Conservation (phyloP, 2,888 invertebrate genomes). For the Kryphioiulus occultus region DNA sequence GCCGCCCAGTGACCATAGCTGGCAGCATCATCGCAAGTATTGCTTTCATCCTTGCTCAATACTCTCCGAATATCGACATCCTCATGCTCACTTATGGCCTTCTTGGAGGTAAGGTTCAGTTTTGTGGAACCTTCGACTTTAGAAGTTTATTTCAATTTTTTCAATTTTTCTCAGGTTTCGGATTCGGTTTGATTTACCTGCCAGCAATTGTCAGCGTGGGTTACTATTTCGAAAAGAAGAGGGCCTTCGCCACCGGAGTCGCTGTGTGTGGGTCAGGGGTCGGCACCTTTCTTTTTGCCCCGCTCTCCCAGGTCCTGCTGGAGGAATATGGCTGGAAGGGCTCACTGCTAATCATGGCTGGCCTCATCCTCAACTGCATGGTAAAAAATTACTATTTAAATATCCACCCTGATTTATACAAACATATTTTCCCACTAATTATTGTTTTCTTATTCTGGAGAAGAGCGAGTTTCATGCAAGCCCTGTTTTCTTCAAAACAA, state of each 20-base stretch:
- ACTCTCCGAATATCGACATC: conserved; percentile 63
- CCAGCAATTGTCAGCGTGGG: conserved; percentile 97
- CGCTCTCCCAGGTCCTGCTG: conserved; percentile 81
- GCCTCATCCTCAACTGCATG: conserved; percentile 88
- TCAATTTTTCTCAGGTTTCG: conserved; percentile 73
- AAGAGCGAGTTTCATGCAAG: no score
- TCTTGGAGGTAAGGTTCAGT: conserved; percentile 63
- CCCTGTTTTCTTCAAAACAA: no score
- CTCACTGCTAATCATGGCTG: conserved; percentile 89
- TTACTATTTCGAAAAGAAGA: conserved; percentile 95
- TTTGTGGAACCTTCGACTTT: neutral
- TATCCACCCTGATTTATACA: no score
- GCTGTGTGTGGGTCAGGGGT: conserved; percentile 88
- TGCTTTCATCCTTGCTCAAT: conserved; percentile 73
- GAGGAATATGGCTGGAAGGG: conserved; percentile 86
- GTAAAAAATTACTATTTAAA: conserved; percentile 65
- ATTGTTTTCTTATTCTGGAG: no score
- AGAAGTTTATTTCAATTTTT: neutral
- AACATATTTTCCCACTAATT: no score
- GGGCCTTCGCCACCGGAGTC: conserved; percentile 88
- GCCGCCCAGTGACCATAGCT: conserved; percentile 89
- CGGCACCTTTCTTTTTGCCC: conserved; percentile 95
- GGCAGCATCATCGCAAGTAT: conserved; percentile 85
- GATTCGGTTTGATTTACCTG: conserved; percentile 91
- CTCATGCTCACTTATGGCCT: conserved; percentile 65